Percentiles rank a stretch among this genome's conserved stretches.
phyloP scores from a whole-genome alignment of 2,797 vertebrate species.

The Urocyon cinereoargenteus region DNA sequence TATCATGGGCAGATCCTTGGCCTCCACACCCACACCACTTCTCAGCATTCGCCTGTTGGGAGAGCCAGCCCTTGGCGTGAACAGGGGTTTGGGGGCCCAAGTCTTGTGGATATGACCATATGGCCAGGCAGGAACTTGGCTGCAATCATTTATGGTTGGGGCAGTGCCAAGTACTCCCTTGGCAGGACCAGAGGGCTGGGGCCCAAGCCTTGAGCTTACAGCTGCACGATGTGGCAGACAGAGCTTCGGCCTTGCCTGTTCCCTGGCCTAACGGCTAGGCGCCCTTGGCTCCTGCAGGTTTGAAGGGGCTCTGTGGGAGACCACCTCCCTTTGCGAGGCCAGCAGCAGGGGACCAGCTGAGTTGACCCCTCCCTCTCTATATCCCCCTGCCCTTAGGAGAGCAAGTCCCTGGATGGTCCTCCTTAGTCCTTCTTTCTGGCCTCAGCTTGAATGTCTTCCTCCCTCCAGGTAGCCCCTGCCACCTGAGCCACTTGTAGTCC shows the following conservation, averaged over 20 bases:
- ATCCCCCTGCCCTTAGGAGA: background rate
- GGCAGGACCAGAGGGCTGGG: background rate
- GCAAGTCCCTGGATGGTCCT: background rate
- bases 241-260: fast-evolving
- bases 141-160: background rate
- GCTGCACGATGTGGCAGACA: background rate
- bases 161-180: background rate
- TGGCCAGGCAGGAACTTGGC: background rate
- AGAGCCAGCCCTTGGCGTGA: background rate
- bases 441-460: background rate
- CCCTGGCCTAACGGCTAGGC: background rate
- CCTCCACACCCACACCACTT: background rate
- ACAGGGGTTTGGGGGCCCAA: background rate
- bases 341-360: background rate
- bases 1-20: background rate
- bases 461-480: background rate
- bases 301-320: background rate
- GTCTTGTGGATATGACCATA: background rate
- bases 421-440: background rate
- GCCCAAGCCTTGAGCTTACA: background rate
- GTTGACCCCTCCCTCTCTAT: too few species aligned
- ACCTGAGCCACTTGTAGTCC: background rate
- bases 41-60: background rate
- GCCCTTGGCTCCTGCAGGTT: background rate
- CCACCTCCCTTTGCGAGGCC: background rate